Percentiles rank a stretch among this genome's conserved stretches.
phyloP scores from a whole-genome alignment of 2,113 vertebrate species.

The Leucoraja erinaceus region DNA sequence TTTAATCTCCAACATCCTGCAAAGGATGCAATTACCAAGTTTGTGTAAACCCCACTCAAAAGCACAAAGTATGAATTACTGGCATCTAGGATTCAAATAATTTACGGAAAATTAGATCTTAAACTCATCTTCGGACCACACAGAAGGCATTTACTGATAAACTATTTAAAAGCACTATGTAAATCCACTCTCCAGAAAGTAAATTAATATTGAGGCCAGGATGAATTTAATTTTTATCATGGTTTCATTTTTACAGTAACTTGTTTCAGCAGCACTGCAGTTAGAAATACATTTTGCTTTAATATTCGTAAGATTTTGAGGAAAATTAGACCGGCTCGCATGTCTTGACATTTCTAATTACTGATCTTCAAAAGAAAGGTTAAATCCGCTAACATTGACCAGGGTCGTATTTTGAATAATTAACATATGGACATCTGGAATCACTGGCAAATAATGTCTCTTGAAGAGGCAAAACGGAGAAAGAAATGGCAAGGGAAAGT shows the following conservation, averaged over 20 bases:
- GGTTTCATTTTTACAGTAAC: not conserved
- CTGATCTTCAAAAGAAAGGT: not conserved
- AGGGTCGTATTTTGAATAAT: not conserved
- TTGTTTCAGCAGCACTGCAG: not conserved
- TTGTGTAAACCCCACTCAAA: not conserved
- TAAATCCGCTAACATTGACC: not conserved
- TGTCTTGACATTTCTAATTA: not conserved
- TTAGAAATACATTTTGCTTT: not conserved
- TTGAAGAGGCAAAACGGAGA: not conserved
- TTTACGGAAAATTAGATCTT: not conserved
- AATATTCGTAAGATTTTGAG: not conserved
- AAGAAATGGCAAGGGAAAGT: not conserved
- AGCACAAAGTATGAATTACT: constrained; percentile 3
- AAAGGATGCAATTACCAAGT: too few relatives aligned
- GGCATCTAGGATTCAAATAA: not conserved
- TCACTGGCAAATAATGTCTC: not conserved
- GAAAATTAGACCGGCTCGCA: not conserved
- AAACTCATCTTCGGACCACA: not conserved
- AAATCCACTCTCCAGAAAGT: not conserved
- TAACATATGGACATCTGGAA: not conserved
- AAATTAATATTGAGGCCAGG: not conserved
- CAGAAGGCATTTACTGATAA: not conserved
- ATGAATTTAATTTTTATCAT: not conserved
- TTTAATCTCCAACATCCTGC: not conserved
- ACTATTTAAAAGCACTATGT: not conserved